Base-by-base conservation (phyloP, 2,888 invertebrate species). In the Microplitis deprimator region DNA sequence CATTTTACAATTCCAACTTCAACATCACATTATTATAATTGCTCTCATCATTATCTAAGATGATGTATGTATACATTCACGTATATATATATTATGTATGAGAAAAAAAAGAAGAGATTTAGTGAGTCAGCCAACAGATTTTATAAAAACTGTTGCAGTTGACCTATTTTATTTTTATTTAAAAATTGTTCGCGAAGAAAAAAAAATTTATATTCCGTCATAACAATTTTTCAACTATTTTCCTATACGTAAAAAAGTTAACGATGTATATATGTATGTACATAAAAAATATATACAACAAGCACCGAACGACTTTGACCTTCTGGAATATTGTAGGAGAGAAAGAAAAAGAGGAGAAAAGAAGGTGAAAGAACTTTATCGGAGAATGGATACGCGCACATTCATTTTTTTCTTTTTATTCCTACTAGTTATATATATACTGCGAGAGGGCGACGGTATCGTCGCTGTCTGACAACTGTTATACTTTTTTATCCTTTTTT, bases 281-380 rank as follows among this genome's bases (percentile, higher is more conserved):
- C 50, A 50, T 50, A 50, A 50, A 62, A 62, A 62, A 62, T 17
- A 62, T 62, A 62, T 62, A 62, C 62, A 61, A 13, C 60, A 60
- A 59, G 17, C 50, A 59, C 50, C 50, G 50, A 38, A 68, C 50
- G 74, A 68, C 74, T 76, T 73, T 76, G 77, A 74, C 77, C 77
- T 77, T 69, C 74, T 70, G n/a, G 65, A 39, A 68, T 40, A 61
- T 41, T 20, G 20, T 41, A 68, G 40, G 29, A 13, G 76, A 40
- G 68, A 68, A 62, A 64, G 40, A 50, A 41, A 64, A 10, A 61
- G 38, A 72, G 13, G 59, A 64, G 38, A 68, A 68, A 75, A 68
- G 39, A 68, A 40, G 74, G 68, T 75, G 68, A 68, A 68, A 60
- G 73, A 77, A 77, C 74, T 77, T 77, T 77, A 73, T 73, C 77